Evolutionary conservation across 2,888 invertebrate species (phyloP).

Genomic region (Leucophenga maculata): DNA sequence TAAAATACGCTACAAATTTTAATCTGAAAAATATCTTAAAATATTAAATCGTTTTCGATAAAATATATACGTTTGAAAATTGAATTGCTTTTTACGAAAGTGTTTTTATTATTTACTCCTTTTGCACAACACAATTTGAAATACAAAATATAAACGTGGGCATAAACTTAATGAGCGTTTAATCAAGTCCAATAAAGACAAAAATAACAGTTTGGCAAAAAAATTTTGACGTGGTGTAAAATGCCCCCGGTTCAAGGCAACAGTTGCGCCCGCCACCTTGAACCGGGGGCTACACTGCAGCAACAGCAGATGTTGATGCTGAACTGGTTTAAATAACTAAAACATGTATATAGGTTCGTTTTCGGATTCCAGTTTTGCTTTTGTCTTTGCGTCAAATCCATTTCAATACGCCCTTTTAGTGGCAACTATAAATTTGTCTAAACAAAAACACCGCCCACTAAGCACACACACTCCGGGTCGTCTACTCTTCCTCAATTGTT

Average conservation of each 20-base stretch:
- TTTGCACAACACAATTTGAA: conserved; percentile 43
- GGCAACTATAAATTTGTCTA: too few species aligned
- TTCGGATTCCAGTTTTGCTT: conserved; percentile 27
- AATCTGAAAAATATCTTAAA: too few species aligned
- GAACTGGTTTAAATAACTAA: neutral
- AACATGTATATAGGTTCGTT: conserved; percentile 30
- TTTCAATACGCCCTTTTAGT: neutral
- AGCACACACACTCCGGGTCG: neutral
- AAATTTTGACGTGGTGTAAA: conserved; percentile 12
- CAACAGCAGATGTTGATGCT: neutral
- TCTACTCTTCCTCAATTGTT: conserved; percentile 63
- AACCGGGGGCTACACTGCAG: conserved; percentile 50
- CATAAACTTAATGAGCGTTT: conserved; percentile 44
- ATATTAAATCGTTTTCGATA: too few species aligned
- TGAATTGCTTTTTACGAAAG: neutral
- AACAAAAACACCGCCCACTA: conserved; percentile 19
- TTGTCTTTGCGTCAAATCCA: conserved; percentile 17
- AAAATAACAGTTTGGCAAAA: neutral
- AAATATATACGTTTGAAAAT: neutral
- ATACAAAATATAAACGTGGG: conserved; percentile 53
- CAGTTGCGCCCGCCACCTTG: conserved; percentile 12
- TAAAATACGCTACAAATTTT: too few species aligned
- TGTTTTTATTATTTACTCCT: conserved; percentile 21
- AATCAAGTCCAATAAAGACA: conserved; percentile 44
- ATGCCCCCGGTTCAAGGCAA: neutral